These are phyloP conservation scores for Madoqua kirkii DNA, from an alignment of 2,113 vertebrate species.

Conservation along the genomic window DNA sequence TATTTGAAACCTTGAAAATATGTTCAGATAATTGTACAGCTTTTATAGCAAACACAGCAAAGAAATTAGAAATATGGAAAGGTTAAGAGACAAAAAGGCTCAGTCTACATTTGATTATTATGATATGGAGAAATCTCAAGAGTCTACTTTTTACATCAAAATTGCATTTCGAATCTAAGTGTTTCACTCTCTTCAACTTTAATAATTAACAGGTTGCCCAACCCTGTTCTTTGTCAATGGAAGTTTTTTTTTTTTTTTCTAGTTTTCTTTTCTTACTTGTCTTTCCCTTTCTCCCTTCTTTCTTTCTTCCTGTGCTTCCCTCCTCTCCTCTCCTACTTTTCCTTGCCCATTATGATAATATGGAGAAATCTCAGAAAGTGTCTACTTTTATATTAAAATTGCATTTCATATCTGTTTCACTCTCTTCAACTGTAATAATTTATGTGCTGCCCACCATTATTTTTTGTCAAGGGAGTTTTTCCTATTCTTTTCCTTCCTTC, in stretches of 20 bases:
- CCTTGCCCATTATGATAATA: not conserved
- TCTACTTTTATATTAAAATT: not conserved
- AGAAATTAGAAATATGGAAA: not conserved
- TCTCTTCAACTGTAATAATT: not conserved
- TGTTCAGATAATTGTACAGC: not conserved
- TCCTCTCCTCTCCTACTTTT: not conserved
- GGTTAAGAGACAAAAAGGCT: not conserved
- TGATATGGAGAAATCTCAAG: not conserved
- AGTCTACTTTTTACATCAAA: not conserved
- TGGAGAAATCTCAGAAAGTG: not conserved
- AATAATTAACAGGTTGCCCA: not conserved
- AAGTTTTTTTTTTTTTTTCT: not conserved
- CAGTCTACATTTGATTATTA: not conserved
- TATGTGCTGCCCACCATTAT: not conserved
- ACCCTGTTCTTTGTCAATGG: not conserved
- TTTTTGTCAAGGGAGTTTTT: not conserved
- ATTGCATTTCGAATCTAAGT: not conserved
- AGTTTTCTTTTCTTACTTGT: not conserved
- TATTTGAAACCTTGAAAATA: not conserved
- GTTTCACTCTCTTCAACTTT: not conserved
- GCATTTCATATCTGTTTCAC: not conserved
- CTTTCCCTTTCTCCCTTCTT: not conserved
- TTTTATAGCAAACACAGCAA: not conserved
- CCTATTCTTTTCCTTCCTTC: not conserved
- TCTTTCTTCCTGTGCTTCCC: not conserved